Conservation (phyloP, 2,888 invertebrate genomes). For the Sceliomorpha sp. region DNA sequence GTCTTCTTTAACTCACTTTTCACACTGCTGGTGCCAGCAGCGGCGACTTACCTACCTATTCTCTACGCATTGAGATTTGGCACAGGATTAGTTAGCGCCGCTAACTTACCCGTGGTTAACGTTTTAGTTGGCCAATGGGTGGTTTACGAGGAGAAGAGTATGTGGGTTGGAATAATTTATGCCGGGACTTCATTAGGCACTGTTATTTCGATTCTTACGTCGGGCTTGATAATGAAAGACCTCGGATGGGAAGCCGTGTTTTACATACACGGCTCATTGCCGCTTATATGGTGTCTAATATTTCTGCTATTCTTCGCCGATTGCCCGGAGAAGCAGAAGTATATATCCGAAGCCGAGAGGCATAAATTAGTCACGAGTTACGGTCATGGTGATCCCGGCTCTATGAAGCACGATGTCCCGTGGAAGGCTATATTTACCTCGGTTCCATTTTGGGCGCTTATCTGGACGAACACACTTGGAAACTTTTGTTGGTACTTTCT, state of each 20-base stretch:
- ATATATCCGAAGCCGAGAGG: conserved; percentile 76
- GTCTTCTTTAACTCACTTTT: conserved; percentile 69
- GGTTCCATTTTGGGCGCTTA: conserved; percentile 79
- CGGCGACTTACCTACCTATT: conserved; percentile 53
- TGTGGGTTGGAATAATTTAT: conserved; percentile 75
- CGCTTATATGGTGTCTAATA: conserved; percentile 71
- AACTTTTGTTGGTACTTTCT: conserved; percentile 82
- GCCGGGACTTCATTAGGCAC: conserved; percentile 76
- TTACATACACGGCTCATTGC: conserved; percentile 73
- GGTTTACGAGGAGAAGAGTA: conserved; percentile 75
- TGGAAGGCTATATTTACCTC: conserved; percentile 81
- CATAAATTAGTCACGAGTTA: conserved; percentile 71
- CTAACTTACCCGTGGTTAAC: conserved; percentile 75
- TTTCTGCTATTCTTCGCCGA: conserved; percentile 74
- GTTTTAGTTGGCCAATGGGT: conserved; percentile 77
- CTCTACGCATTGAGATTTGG: conserved; percentile 69
- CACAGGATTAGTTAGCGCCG: conserved; percentile 71
- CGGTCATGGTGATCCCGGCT: conserved; percentile 67
- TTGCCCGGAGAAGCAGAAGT: conserved; percentile 75
- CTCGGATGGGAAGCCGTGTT: conserved; percentile 73
- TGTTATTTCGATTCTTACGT: conserved; percentile 72
- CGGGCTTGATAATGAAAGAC: conserved; percentile 70
- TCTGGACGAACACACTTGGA: conserved; percentile 79
- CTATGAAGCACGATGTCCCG: conserved; percentile 66
- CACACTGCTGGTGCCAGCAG: conserved; percentile 69